Conservation (phyloP, 2,888 invertebrate genomes). For the Nephrotoma guestfalica region DNA sequence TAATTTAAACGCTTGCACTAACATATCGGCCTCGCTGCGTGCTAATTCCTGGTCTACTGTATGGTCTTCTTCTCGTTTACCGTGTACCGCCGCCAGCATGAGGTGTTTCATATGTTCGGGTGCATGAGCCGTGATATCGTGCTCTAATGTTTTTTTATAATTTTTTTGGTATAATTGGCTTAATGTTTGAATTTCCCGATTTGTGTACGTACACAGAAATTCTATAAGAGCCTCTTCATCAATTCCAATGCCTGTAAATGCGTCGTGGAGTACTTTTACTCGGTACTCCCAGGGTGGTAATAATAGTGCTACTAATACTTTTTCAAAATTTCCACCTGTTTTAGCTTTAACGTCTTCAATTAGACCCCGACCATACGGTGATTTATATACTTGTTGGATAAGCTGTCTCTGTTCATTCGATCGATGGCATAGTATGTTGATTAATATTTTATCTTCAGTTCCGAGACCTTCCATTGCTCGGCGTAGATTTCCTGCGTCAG, state of each 20-base stretch:
- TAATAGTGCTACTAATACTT: constrained; percentile 67
- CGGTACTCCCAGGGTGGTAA: constrained; percentile 73
- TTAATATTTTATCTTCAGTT: constrained; percentile 81
- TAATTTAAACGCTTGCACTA: constrained; percentile 57
- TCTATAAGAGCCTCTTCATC: constrained; percentile 82
- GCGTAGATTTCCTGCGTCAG: constrained; percentile 66
- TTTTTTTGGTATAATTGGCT: constrained; percentile 60
- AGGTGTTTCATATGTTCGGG: constrained; percentile 83
- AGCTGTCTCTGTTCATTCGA: constrained; percentile 70
- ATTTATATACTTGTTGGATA: constrained; percentile 12
- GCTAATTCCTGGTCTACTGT: constrained; percentile 56
- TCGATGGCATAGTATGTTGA: constrained; percentile 66
- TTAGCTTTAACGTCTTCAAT: constrained; percentile 77
- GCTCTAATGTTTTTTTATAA: constrained; percentile 41
- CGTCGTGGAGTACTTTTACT: constrained; percentile 68
- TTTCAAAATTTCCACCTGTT: constrained; percentile 77
- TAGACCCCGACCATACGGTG: constrained; percentile 45
- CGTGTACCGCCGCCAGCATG: constrained; percentile 58
- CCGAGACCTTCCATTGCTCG: constrained; percentile 84
- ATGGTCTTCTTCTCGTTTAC: constrained; percentile 55
- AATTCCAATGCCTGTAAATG: constrained; percentile 71
- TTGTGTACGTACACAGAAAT: constrained; percentile 74
- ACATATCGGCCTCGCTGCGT: constrained; percentile 63
- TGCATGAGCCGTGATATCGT: constrained; percentile 73
- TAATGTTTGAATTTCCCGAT: constrained; percentile 68